Base-by-base conservation (phyloP, 2,797 vertebrate species). In the Bryconaethiops microstoma region DNA sequence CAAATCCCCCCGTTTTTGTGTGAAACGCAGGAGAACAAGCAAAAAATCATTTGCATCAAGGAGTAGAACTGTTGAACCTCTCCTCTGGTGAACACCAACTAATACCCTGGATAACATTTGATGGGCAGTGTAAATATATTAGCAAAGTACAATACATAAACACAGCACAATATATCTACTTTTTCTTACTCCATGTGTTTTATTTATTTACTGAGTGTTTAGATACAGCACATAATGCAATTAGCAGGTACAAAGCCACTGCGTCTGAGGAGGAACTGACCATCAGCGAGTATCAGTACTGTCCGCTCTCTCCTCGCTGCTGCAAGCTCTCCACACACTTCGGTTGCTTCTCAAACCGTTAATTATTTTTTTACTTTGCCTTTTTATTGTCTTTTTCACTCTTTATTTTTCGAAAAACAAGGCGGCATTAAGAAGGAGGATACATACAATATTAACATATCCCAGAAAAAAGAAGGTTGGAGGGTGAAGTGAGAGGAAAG, bases 201-300 rank as follows among this genome's bases (percentile, higher is more conserved):
- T 88, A 8, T 52, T 92, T 92, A 74, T 86, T 93, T 92, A 90
- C 87, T 90, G 82, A 85, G 85, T 84, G 86, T 89, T 92, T 91
- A 90, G 89, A 92, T 91, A 90, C 88, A 92, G 90, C 84, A 87
- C 88, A 93, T 87, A 86, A 93, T 86, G 90, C 92, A 90, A 90
- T 89, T 92, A 93, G 92, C 92, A 91, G 88, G 86, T 91, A 92
- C 87, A 92, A 91, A 84, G 84, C 90, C 85, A 91, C 89, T 88
- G 87, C 81, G 86, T 79, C 82, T 86, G 73, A 78, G 65, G 83
- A 81, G 85, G 83, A 87, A 82, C 40, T 52, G 74, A 42, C 57
- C 19, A 48, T 67, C 52, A 63, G 42, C 64, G 19, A n/a, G 21
- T 21, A 9, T 63, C 45, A 57, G 7, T 54, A 55, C 62, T 10